Evolutionary conservation across 2,888 invertebrate species (phyloP).

Genomic region (Caenorhabditis panamensis): DNA sequence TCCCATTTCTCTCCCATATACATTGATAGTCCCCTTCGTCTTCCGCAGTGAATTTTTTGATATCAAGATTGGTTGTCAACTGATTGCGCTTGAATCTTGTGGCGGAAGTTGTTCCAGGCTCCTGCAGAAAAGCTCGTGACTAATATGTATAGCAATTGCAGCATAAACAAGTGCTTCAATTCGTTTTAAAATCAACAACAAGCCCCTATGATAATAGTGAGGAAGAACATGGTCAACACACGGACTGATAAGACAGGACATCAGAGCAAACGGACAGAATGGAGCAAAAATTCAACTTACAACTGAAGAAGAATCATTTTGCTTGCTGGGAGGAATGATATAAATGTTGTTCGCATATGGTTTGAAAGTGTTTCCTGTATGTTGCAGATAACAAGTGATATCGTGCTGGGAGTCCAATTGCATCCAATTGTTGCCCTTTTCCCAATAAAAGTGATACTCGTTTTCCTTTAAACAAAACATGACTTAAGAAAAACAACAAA

Average conservation of each 20-base stretch:
- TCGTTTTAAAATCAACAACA: too few relatives aligned
- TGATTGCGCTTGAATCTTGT: background rate
- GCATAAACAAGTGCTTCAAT: too few relatives aligned
- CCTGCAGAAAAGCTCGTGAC: too few relatives aligned
- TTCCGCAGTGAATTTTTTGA: background rate
- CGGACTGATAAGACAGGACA: too few relatives aligned
- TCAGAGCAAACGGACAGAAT: too few relatives aligned
- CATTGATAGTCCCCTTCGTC: slow-evolving; percentile 49
- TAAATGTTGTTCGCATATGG: background rate
- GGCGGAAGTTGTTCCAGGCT: background rate
- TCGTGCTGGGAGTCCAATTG: background rate
- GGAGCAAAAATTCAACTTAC: too few relatives aligned
- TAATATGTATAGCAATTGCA: too few relatives aligned
- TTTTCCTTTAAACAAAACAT: too few relatives aligned
- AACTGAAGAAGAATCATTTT: too few relatives aligned
- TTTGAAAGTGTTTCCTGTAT: background rate
- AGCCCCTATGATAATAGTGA: too few relatives aligned
- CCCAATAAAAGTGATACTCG: background rate
- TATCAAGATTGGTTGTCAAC: background rate
- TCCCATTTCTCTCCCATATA: slow-evolving; percentile 19
- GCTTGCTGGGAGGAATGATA: background rate
- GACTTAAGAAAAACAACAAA: too few relatives aligned
- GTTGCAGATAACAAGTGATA: background rate
- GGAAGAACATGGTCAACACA: too few relatives aligned
- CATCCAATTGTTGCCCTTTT: background rate